Base-by-base conservation (phyloP, 2,888 invertebrate genomes). In the Eristalinus aeneus region DNA sequence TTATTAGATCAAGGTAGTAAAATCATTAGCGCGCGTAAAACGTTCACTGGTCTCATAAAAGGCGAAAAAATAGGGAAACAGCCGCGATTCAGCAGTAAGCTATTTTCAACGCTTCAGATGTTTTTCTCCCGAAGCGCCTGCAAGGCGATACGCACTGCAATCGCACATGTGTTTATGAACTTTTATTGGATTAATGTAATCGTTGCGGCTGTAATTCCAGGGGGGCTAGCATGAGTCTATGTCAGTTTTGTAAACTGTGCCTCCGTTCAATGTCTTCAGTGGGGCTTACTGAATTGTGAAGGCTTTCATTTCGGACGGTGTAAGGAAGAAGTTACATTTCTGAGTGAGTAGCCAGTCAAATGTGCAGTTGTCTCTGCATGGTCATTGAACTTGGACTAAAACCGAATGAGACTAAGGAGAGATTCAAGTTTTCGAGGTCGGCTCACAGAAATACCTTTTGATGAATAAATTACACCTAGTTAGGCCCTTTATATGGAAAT, bases 41-140 rank as follows among this genome's bases (percentile, higher is more conserved):
- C 72, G 72, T 73, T 73, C 72, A 61, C 73, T 67, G 72, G 67
- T 36, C 67, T 79, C 34, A 34, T 53, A 78, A 72, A 53, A 61
- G 20, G 58, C 39, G 27, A 20, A 53, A 58, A 27, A 61, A 72
- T 20, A 5, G 46, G 32, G 16, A 32, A 63, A 60, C 27, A 56
- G 36, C 23, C 20, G 36, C 34, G 31, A 53, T 2, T 60, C 20
- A 58, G 65, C 67, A 79, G 60, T 73, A 73, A 79, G 67, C 53
- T 67, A 79, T 72, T 79, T 79, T 79, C 73, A 79, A 73, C 79
- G 79, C 79, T 73, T 79, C 72, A 73, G 53, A 36, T 34, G n/a
- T 16, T 58, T 58, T 69, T 56, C 11, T 54, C 39, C n/a, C 32
- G 11, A 32, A 22, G 69, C 16, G 64, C 23, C 11, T 53, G 23